Base-by-base conservation (phyloP, 1,140 invertebrate species). In the Drosophila pachea region DNA sequence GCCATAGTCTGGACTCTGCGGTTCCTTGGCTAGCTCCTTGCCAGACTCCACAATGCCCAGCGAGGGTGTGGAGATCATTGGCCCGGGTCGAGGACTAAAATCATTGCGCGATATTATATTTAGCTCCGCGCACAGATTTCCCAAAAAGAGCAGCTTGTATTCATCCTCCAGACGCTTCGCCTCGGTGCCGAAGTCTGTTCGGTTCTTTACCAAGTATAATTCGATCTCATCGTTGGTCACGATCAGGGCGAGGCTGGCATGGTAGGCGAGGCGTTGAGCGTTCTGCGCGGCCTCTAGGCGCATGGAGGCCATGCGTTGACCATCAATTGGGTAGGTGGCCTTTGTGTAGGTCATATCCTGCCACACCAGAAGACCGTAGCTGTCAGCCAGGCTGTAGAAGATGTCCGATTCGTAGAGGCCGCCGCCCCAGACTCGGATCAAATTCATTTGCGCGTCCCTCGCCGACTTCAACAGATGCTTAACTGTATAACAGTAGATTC, bases 191-290 rank as follows among this genome's bases (percentile, higher is more conserved):
- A 95, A 95, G 8, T 91, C 91, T 76, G 96, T 95, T 95, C 96
- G 97, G 89, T 97, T 94, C 31, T 92, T 92, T 35, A 92, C 91
- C 7, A 99, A 89, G 2, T 95, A 97, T 36, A 93, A 94, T 92
- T 99, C 98, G 88, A 99, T 99, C 90, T 99, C 98, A 90, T 99
- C 99, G 88, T 99, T 99, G 1, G 96, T 97, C 9, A 97, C 95
- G 94, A 96, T 96, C 1, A 98, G 60, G 0, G 96, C 93, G 45
- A 99, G 93, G 55, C 95, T 97, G 0, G 98, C 93, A 91, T 99
- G 97, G 88, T 95, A 92, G 68, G 96, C 94, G 1, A 99, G 90
- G 66, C 97, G 91, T 59, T 92, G 90, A 0, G 98, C 92, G 90
- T 98, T 97, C 82, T 98, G 94, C 32, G 89, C 89, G 2, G 98